A percentile compares a stretch with the other conserved stretches of the same genome.
phyloP scores from a whole-genome alignment of 1,140 invertebrate species.

The Spodoptera litura region DNA sequence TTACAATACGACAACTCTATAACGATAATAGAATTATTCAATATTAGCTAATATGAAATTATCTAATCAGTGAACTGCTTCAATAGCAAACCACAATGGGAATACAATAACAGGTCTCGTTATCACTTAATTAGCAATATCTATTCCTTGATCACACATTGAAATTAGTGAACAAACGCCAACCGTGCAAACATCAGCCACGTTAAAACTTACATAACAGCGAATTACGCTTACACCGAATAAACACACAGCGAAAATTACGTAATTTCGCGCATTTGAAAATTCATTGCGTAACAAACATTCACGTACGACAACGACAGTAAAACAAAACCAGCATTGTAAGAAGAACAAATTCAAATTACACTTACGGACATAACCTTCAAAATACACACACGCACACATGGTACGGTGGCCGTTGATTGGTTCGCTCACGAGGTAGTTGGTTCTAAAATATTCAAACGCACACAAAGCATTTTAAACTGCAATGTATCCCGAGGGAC shows the following conservation, averaged over 20 bases:
- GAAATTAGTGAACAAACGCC: slow-evolving; percentile 8
- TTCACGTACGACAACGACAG: background rate
- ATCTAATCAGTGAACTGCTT: background rate
- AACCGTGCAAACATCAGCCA: background rate
- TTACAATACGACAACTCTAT: too few species aligned
- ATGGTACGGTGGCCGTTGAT: slow-evolving; percentile 10
- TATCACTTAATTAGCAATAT: background rate
- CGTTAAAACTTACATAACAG: slow-evolving; percentile 25
- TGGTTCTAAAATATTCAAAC: slow-evolving; percentile 44
- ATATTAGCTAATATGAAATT: background rate
- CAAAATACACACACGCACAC: slow-evolving; percentile 23
- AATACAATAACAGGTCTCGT: background rate
- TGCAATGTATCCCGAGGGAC: slow-evolving; percentile 40
- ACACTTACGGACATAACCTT: slow-evolving; percentile 12
- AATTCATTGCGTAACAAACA: slow-evolving; percentile 28
- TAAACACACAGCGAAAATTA: slow-evolving; percentile 21
- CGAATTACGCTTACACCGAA: slow-evolving; percentile 4
- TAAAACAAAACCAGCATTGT: slow-evolving; percentile 28
- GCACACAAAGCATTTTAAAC: slow-evolving; percentile 46
- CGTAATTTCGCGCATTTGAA: slow-evolving; percentile 1
- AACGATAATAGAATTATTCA: background rate
- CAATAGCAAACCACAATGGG: background rate
- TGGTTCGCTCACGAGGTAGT: slow-evolving; percentile 37
- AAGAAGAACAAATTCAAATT: slow-evolving; percentile 46
- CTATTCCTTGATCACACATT: slow-evolving; percentile 17